Evolutionary conservation across 2,888 invertebrate species (phyloP).

Genomic region (Leptinotarsa tumamoca): DNA sequence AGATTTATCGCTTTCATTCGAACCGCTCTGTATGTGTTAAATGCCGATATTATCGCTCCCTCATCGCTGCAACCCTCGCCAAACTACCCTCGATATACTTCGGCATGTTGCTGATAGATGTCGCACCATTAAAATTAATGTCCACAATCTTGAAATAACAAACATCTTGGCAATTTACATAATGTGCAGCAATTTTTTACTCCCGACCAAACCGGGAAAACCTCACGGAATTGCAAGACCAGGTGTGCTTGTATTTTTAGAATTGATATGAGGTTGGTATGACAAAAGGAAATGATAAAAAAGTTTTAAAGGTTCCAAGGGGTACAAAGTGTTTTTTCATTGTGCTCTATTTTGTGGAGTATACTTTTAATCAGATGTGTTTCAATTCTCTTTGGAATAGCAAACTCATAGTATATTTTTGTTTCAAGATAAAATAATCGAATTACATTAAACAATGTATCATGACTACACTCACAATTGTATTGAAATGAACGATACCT

Average conservation of each 20-base stretch:
- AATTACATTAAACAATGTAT: too few species aligned
- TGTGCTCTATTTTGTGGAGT: too few species aligned
- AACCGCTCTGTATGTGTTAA: constrained; percentile 35
- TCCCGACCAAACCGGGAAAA: background rate
- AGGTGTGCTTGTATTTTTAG: background rate
- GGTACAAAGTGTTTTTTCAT: too few species aligned
- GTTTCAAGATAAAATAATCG: too few species aligned
- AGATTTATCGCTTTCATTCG: constrained; percentile 27
- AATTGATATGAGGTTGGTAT: background rate
- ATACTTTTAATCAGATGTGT: too few species aligned
- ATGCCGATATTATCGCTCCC: constrained; percentile 54
- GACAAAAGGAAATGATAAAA: background rate
- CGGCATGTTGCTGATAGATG: constrained; percentile 55
- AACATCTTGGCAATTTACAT: constrained; percentile 57
- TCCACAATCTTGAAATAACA: constrained; percentile 55
- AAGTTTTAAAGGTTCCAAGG: background rate
- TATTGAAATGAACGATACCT: too few species aligned
- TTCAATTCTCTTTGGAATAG: too few species aligned
- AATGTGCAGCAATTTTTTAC: constrained; percentile 56
- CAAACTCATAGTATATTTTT: too few species aligned
- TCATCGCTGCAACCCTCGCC: constrained; percentile 42
- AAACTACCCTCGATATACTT: constrained; percentile 49
- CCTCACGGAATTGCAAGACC: background rate
- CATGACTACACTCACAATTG: too few species aligned
- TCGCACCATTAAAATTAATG: constrained; percentile 58